Conservation (phyloP, 1,140 invertebrate genomes). For the Centruroides vittatus region DNA sequence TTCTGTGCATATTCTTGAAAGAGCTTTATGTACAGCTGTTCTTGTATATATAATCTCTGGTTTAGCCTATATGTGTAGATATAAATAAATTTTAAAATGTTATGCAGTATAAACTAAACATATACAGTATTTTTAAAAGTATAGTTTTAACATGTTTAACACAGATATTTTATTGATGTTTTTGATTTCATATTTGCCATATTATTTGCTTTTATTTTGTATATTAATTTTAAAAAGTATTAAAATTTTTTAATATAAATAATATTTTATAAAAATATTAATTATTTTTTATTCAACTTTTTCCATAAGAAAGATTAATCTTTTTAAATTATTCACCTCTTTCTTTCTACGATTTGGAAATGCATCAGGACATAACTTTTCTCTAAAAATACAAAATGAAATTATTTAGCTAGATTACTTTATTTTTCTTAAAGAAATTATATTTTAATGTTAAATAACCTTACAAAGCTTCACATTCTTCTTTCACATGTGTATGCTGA, state of each 20-base stretch:
- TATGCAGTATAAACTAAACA: too few relatives aligned
- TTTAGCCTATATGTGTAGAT: conserved; percentile 13
- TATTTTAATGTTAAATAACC: not conserved
- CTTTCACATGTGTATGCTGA: conserved; percentile 5
- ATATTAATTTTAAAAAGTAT: too few relatives aligned
- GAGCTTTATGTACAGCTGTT: conserved; percentile 24
- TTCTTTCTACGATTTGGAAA: conserved; percentile 24
- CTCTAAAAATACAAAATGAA: not conserved
- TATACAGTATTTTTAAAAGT: too few relatives aligned
- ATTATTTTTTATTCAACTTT: too few relatives aligned
- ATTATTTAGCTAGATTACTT: too few relatives aligned
- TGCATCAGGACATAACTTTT: conserved; percentile 13
- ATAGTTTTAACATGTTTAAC: too few relatives aligned
- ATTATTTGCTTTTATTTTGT: too few relatives aligned
- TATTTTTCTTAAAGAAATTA: not conserved
- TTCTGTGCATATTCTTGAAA: conserved; percentile 17
- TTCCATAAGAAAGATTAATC: not conserved
- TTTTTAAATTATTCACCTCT: conserved; percentile 14
- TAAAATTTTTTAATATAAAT: too few relatives aligned
- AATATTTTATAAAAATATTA: too few relatives aligned
- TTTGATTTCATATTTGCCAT: too few relatives aligned
- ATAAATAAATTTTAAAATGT: not conserved
- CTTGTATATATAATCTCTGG: conserved; percentile 23
- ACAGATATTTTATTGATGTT: too few relatives aligned
- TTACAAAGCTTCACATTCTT: conserved; percentile 14